A percentile compares a stretch with the other conserved stretches of the same genome.
Conservation (phyloP, 2,797 vertebrate genomes). For the Amphiprion clarkii region DNA sequence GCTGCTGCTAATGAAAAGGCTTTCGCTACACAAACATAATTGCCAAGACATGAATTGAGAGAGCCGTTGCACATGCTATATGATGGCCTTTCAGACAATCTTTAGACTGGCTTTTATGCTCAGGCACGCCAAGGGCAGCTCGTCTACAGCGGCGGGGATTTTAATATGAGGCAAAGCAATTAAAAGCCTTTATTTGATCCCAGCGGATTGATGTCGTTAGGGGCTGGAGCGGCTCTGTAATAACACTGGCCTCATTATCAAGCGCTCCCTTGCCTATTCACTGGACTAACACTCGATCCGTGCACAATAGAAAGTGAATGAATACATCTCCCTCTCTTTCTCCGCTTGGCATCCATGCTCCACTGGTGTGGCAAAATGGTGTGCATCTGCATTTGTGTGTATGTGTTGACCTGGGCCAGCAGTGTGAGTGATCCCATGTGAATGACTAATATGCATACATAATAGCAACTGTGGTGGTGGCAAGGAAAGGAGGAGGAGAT, state of each 20-base stretch:
- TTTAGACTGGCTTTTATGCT: slow-evolving; percentile 74
- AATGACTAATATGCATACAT: slow-evolving; percentile 81
- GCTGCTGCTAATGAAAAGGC: slow-evolving; percentile 70
- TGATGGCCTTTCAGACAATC: slow-evolving; percentile 71
- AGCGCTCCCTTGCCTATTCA: slow-evolving; percentile 78
- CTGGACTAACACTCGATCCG: slow-evolving; percentile 80
- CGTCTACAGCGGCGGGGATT: slow-evolving; percentile 64
- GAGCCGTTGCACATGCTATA: slow-evolving; percentile 51
- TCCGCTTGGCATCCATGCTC: slow-evolving; percentile 74
- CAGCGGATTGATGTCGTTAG: slow-evolving; percentile 82
- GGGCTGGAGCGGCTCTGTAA: slow-evolving; percentile 77
- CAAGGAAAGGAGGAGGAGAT: slow-evolving; percentile 63
- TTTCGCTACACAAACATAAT: slow-evolving; percentile 76
- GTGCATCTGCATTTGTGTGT: slow-evolving; percentile 54
- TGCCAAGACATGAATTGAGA: slow-evolving; percentile 61
- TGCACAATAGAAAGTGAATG: slow-evolving; percentile 84
- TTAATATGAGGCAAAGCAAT: slow-evolving; percentile 85
- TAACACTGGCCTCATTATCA: slow-evolving; percentile 84
- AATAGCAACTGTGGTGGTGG: slow-evolving; percentile 69
- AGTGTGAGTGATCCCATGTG: slow-evolving; percentile 74
- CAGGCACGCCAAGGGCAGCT: slow-evolving; percentile 78
- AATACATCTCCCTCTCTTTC: slow-evolving; percentile 78
- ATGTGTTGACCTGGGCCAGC: slow-evolving; percentile 68
- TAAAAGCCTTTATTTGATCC: slow-evolving; percentile 86
- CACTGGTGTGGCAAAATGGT: slow-evolving; percentile 74